Percentiles rank a stretch among this genome's conserved stretches.
Conservation (phyloP, 2,888 invertebrate species). For the Xylophagus ater region DNA sequence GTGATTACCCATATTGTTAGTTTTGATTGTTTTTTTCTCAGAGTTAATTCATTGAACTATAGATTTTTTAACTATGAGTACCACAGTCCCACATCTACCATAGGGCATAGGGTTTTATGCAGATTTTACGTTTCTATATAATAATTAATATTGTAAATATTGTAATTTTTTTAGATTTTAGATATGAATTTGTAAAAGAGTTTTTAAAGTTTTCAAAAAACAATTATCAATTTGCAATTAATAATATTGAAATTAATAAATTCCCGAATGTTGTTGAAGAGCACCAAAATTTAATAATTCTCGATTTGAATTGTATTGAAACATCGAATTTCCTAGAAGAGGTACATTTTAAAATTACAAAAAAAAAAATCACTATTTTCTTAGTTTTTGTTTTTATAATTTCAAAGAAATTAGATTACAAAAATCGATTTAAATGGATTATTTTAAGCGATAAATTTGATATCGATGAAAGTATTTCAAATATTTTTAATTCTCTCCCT, state of each 20-base stretch:
- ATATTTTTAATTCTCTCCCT: slow-evolving; percentile 14
- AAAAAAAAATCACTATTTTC: background rate
- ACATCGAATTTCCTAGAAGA: slow-evolving; percentile 12
- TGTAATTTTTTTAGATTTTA: slow-evolving; percentile 7
- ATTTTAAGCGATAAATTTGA: slow-evolving; percentile 8
- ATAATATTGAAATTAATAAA: slow-evolving; percentile 12
- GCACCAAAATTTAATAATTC: slow-evolving; percentile 22
- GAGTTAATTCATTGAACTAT: too few species aligned
- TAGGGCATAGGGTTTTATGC: too few species aligned
- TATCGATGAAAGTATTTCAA: slow-evolving; percentile 10
- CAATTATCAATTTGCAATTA: slow-evolving; percentile 19
- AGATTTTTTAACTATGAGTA: too few species aligned
- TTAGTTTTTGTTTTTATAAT: background rate
- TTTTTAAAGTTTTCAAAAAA: slow-evolving; percentile 3
- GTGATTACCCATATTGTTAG: too few species aligned
- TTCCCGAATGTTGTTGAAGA: slow-evolving; percentile 21
- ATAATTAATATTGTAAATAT: background rate
- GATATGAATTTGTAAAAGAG: slow-evolving; percentile 7
- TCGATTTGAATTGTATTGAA: slow-evolving; percentile 20
- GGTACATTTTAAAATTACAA: slow-evolving; percentile 8
- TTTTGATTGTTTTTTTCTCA: too few species aligned
- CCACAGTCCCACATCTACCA: too few species aligned
- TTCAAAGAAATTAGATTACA: slow-evolving; percentile 11
- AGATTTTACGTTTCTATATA: background rate
- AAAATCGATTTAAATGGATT: slow-evolving; percentile 18